These are phyloP conservation scores for Eretmocerus hayati DNA, from an alignment of 2,888 invertebrate genomes.

Conservation along the genomic window DNA sequence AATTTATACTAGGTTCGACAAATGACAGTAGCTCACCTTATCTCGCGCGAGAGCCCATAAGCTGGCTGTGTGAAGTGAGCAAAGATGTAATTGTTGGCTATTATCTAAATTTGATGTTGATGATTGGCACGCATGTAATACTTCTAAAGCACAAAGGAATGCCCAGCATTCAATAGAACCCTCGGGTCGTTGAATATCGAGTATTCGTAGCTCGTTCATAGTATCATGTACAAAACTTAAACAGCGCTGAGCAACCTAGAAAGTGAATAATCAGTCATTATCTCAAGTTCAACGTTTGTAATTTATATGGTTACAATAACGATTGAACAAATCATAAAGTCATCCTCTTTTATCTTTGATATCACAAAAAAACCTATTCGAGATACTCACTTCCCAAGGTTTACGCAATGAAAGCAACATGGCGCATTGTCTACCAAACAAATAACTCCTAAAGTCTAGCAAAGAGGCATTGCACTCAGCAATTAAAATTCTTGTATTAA, in stretches of 20 bases:
- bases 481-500: conserved; percentile 46
- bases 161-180: conserved; percentile 91
- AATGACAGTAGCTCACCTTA: too few species aligned
- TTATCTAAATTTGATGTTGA: conserved; percentile 59
- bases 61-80: conserved; percentile 78
- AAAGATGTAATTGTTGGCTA: conserved; percentile 56
- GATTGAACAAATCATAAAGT: too few species aligned
- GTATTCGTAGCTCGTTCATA: conserved; percentile 71
- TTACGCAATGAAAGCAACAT: conserved; percentile 67
- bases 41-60: conserved; percentile 83
- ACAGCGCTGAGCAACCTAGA: conserved; percentile 77
- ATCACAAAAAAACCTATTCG: too few species aligned
- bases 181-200: conserved; percentile 71
- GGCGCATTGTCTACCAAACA: conserved; percentile 88
- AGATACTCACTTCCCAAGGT: conserved; percentile 70
- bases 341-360: too few species aligned
- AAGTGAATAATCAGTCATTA: too few species aligned
- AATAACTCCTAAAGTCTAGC: conserved; percentile 86
- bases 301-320: too few species aligned
- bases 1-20: too few species aligned
- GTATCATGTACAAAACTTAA: conserved; percentile 87
- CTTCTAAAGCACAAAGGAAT: conserved; percentile 84
- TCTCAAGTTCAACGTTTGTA: too few species aligned
- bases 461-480: conserved; percentile 57
- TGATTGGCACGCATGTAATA: conserved; percentile 71